Conservation (phyloP, 2,113 vertebrate genomes). For the Triplophysa siluroides region DNA sequence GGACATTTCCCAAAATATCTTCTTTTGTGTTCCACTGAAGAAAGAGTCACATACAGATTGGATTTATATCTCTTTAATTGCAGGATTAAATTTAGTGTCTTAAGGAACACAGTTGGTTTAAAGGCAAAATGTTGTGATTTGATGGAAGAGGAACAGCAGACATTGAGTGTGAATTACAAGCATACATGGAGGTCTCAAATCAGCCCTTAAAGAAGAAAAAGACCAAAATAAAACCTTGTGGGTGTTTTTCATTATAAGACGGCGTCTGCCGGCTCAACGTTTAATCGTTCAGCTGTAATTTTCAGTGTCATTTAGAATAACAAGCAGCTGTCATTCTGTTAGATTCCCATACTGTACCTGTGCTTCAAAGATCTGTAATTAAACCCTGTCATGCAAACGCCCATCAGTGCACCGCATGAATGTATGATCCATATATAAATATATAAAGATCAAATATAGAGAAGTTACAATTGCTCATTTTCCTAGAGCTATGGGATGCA, state of each 20-base stretch:
- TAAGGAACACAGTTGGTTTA: background rate
- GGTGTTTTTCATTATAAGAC: constrained; percentile 48
- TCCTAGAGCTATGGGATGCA: too few species aligned
- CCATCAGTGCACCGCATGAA: background rate
- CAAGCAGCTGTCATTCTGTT: constrained; percentile 52
- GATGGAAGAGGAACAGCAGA: background rate
- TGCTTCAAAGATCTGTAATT: constrained; percentile 50
- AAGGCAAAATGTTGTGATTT: background rate
- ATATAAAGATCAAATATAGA: background rate
- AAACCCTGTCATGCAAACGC: constrained; percentile 24
- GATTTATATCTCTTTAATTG: too few species aligned
- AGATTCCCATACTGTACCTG: constrained; percentile 26
- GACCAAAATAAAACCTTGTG: constrained; percentile 50
- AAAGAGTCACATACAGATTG: too few species aligned
- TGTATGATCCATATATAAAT: background rate
- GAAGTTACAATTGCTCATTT: too few species aligned
- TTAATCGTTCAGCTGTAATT: constrained; percentile 48
- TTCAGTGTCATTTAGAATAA: constrained; percentile 48
- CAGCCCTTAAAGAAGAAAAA: constrained; percentile 17
- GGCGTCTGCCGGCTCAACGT: constrained; percentile 48
- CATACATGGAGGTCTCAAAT: constrained; percentile 32
- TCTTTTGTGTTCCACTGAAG: too few species aligned
- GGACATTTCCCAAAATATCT: too few species aligned
- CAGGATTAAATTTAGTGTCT: background rate
- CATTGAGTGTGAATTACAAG: constrained; percentile 41